Conservation (phyloP, 2,113 vertebrate species). For the Coptodon rendalli region DNA sequence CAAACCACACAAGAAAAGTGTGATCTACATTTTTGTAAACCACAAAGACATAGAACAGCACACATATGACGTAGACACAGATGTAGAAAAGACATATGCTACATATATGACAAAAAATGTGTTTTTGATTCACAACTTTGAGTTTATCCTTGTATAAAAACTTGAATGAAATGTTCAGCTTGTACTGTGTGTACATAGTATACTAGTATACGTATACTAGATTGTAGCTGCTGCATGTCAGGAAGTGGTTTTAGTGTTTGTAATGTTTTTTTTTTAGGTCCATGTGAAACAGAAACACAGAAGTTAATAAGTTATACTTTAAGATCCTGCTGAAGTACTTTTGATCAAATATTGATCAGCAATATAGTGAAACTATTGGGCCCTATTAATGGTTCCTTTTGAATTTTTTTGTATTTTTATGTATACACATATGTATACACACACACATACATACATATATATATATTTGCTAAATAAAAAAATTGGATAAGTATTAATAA, state of each 20-base stretch:
- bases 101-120: neutral
- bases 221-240: neutral
- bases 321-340: neutral
- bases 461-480: no score
- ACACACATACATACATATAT: fast-evolving
- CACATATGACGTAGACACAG: neutral
- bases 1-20: neutral
- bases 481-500: neutral
- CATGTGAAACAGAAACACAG: neutral
- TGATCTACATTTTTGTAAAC: neutral
- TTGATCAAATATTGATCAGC: neutral
- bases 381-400: neutral
- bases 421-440: fast-evolving
- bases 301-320: neutral
- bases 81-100: neutral
- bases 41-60: neutral
- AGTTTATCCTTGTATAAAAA: neutral
- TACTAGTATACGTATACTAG: neutral
- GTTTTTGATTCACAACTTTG: neutral
- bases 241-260: neutral
- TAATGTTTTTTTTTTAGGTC: neutral
- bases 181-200: neutral
- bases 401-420: neutral
- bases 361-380: neutral
- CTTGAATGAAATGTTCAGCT: neutral